phyloP scores from a whole-genome alignment of 92 coral and sea anemone species.

The Hydrozoanthus gracilis region DNA sequence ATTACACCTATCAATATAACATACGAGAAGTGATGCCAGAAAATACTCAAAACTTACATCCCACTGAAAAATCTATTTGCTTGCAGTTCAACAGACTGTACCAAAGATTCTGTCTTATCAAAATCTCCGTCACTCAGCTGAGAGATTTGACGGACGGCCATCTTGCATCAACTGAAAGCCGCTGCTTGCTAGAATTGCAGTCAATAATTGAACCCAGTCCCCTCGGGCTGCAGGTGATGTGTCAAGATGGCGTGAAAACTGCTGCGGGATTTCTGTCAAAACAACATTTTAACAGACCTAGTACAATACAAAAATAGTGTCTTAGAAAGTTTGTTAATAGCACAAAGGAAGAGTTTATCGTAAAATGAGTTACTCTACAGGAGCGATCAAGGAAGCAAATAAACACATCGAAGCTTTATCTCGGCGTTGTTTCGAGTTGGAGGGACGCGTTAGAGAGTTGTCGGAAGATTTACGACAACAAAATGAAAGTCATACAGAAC shows the following conservation, averaged over 20 bases:
- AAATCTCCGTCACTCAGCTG: constrained; percentile 57
- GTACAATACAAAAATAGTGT: background rate
- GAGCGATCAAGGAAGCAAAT: constrained; percentile 96
- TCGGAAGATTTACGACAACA: constrained; percentile 76
- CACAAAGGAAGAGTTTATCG: background rate
- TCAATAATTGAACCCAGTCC: background rate
- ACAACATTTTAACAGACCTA: background rate
- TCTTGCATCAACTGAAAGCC: constrained; percentile 52
- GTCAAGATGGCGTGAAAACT: constrained; percentile 41
- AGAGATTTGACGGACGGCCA: constrained; percentile 62
- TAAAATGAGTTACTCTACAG: constrained; percentile 76
- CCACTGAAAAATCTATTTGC: constrained; percentile 89
- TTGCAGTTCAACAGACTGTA: constrained; percentile 83
- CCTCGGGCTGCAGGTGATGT: constrained; percentile 20
- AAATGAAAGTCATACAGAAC: constrained; percentile 85
- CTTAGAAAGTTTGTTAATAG: background rate
- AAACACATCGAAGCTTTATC: constrained; percentile 87
- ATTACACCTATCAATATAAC: too few relatives aligned
- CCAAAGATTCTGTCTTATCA: constrained; percentile 73
- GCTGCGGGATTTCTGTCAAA: background rate
- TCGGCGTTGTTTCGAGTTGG: constrained; percentile 77
- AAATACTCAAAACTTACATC: constrained; percentile 71
- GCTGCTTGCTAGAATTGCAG: constrained; percentile 43
- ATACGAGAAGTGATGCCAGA: background rate
- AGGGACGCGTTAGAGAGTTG: constrained; percentile 80